Evolutionary conservation across 2,888 invertebrate species (phyloP).

Genomic region (Steinernema hermaphroditum): DNA sequence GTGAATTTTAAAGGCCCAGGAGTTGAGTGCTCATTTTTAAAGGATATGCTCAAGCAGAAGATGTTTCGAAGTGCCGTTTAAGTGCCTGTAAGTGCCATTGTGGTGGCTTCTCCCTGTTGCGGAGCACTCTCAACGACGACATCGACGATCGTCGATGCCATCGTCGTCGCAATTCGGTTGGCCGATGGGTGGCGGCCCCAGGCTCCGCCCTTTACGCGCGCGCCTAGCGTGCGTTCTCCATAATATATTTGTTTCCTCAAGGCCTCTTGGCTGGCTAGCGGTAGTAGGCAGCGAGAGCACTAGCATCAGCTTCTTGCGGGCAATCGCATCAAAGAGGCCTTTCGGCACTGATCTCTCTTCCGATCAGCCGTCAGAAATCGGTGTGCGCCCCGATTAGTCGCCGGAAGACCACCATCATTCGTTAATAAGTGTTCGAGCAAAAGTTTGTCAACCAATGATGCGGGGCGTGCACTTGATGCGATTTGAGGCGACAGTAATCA

Average conservation of each 20-base stretch:
- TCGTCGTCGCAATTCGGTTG: slow-evolving; percentile 11
- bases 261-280: slow-evolving; percentile 30
- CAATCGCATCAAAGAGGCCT: slow-evolving; percentile 28
- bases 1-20: neutral
- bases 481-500: no score
- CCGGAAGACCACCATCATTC: slow-evolving; percentile 11
- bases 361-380: slow-evolving; percentile 27
- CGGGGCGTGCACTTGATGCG: neutral
- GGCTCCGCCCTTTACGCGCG: slow-evolving; percentile 29
- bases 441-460: neutral
- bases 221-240: slow-evolving; percentile 31
- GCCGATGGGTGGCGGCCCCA: slow-evolving; percentile 29
- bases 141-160: slow-evolving; percentile 22
- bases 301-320: slow-evolving; percentile 31
- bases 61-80: slow-evolving; percentile 25
- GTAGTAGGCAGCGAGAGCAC: slow-evolving; percentile 30
- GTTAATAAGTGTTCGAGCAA: neutral
- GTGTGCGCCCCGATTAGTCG: slow-evolving; percentile 17
- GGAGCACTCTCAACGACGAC: slow-evolving; percentile 26
- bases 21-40: neutral
- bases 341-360: slow-evolving; percentile 24
- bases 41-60: neutral
- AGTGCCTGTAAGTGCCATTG: slow-evolving; percentile 20
- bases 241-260: slow-evolving; percentile 31
- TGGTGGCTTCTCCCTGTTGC: slow-evolving; percentile 8